Conservation (phyloP, 2,113 vertebrate genomes). For the Grantiella picta region DNA sequence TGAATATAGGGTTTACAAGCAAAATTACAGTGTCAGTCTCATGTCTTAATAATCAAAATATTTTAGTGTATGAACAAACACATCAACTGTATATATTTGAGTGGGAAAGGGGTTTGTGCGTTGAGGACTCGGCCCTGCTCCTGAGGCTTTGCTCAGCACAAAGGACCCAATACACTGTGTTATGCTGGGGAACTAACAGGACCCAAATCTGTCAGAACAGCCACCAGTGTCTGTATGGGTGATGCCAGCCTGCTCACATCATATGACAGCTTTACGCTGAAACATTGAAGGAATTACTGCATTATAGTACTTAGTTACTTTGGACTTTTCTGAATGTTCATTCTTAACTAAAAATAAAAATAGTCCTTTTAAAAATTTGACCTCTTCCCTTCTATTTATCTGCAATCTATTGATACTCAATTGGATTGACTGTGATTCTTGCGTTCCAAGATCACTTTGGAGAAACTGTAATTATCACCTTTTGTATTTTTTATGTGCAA, state of each 20-base stretch:
- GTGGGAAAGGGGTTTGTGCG: not conserved
- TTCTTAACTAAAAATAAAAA: not conserved
- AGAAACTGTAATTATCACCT: not conserved
- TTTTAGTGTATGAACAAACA: not conserved
- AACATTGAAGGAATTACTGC: not conserved
- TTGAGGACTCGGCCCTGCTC: not conserved
- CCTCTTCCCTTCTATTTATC: not conserved
- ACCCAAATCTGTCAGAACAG: not conserved
- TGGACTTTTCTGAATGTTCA: not conserved
- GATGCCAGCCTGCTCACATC: not conserved
- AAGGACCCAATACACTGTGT: not conserved
- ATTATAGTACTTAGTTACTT: not conserved
- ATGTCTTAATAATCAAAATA: not conserved
- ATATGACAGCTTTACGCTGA: not conserved
- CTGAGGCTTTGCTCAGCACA: rapidly evolving
- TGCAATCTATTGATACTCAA: not conserved
- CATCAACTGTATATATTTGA: not conserved
- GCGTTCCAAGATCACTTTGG: not conserved
- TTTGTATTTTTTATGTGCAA: not conserved
- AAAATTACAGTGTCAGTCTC: not conserved
- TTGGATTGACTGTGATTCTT: not conserved
- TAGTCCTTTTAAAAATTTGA: not conserved
- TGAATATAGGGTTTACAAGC: not conserved
- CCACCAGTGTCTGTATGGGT: not conserved
- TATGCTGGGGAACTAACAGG: not conserved